Base-by-base conservation (phyloP, 2,113 vertebrate species). In the Sigmodon hispidus region DNA sequence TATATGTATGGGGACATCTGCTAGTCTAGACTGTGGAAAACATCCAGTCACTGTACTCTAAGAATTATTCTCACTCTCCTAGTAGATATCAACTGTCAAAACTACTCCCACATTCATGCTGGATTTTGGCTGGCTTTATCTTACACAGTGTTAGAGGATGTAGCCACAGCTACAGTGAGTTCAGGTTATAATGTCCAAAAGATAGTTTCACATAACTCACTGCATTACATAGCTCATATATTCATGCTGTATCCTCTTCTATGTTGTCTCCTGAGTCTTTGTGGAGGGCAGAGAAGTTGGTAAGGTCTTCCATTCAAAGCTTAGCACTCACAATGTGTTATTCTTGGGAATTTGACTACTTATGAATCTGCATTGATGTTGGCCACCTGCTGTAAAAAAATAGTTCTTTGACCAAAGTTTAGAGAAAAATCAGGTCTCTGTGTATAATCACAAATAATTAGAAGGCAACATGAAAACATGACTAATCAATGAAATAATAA, bases 231-330 rank as follows among this genome's bases (percentile, higher is more conserved):
- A 61, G 55, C 7, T 63, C 24, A 31, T 45, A 17, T 15, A 43
- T 9, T 16, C 15, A 19, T 84, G 29, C 29, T 63, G 3, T 29
- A 9, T 83, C n/a, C 40, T 61, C 13, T 63, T 40, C 15, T 4
- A 43, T 45, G 24, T 21, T 59, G 34, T 43, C 43, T 61, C 40
- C 6, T 7, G 6, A 48, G 15, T 31, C 4, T 84, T 59, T 12
- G 3, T 29, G 15, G 1, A 24, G 55, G n/a, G n/a, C 15, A 24
- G 13, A 7, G 13, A 0, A 5, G 1, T 59, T 83, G n/a, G 31
- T 61, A 45, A 43, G 55, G 3, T 43, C 24, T 10, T 2, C n/a
- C 26, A 43, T 43, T 84, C 26, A 43, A 7, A 43, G 57, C 7
- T 84, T 24, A 63, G 7, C n/a, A 63, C 26, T 16, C 57, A 61